Base-by-base conservation (phyloP, 2,113 vertebrate species). In the Notiomystis cincta region DNA sequence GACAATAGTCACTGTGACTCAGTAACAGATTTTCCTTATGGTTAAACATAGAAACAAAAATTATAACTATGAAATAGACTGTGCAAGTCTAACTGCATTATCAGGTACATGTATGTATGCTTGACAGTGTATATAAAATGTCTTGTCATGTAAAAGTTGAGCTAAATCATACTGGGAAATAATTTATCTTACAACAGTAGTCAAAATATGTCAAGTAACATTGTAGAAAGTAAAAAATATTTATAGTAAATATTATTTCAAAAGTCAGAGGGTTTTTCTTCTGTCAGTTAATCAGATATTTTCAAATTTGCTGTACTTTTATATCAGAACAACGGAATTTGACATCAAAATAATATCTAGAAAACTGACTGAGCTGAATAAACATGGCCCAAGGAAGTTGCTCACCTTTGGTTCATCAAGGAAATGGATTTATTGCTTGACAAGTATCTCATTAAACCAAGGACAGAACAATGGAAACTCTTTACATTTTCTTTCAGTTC, bases 241-340 rank as follows among this genome's bases (percentile, higher is more conserved):
- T 66, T 60, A 22, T 7, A 33, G 20, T 30, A 67, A 75, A 87
- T 64, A 24, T 38, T 56, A 53, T 76, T 89, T 33, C 7, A 60
- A 54, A 56, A 15, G 4, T 45, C 17, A 78, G 9, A 4, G 3
- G 0, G 0, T 10, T 30, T 54, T 56, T 54, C 61, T 78, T 31
- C 38, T 67, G 4, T 24, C 37, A 77, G 7, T 9, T 84, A 82
- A 37, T 62, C 14, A 23, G 9, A 2, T 76, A 33, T 56, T 77
- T 71, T 60, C 17, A 87, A 47, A 18, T 14, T 33, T 65, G 3
- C 37, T 65, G 4, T 28, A 27, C 28, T 77, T 84, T 89, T 53
- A 9, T 53, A 53, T 48, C 8, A 69, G 24, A 69, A 69, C 37
- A 75, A 38, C 54, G 12, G 25, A 72, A 62, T 77, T 72, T 89